Evolutionary conservation across 2,797 vertebrate species (phyloP), one percentile per base, ranked within the genome.

Genomic region (Parotocinclus haroldoi): DNA sequence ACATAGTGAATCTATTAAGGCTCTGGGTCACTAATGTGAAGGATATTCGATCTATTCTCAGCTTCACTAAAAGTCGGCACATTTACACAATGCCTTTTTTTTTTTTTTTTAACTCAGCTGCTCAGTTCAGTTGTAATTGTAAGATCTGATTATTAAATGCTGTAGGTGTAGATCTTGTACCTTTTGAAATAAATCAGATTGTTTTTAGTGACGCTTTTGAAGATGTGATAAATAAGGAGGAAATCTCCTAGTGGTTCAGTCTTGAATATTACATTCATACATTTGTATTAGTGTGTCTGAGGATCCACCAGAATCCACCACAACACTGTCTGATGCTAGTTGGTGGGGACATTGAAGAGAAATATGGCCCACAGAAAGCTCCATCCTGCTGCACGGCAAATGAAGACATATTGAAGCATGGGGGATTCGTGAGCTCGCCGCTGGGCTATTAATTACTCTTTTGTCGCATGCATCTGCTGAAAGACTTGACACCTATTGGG

Each of bases 381-480:
- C 63, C 54, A 69, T 75, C 71, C 58, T 39, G 79, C 71, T 46
- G 83, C 82, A 84, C 62, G 77, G 82, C 85, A 87, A 88, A 89
- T 86, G 83, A 85, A 88, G 89, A 89, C 84, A 83, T 89, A 88
- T 84, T 84, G 81, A 77, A 79, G 82, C 76, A 67, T 72, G 77
- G 80, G 84, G 82, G 74, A 84, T 85, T 80, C 74, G 72, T 77
- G 74, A 74, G 72, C 74, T 58, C 75, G 82, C 84, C 85, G 82
- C 82, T 80, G 82, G 81, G 75, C 88, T 91, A 89, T 93, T 95
- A 93, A 94, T 96, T 92, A 94, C 91, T 93, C 91, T 89, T 91
- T 92, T 93, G 91, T 93, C 91, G 87, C 89, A 85, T 89, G 85
- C 83, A 85, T 91, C 91, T 93, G 92, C 90, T 84, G 81, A 83